A percentile compares a stretch with the other conserved stretches of the same genome.
phyloP scores from a whole-genome alignment of 2,113 vertebrate species.

The Takifugu bimaculatus region DNA sequence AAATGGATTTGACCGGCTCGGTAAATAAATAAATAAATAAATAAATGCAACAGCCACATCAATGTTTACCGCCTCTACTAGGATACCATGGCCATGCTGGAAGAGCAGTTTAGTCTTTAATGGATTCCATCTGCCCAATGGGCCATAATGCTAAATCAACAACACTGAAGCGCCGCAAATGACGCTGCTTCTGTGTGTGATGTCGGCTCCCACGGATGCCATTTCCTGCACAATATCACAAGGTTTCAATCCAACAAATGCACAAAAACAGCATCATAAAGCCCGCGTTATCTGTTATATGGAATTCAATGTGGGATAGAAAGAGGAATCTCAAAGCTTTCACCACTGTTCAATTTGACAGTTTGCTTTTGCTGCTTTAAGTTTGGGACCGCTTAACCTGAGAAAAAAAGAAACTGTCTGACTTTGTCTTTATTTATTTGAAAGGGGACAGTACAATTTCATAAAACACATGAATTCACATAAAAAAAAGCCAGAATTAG shows the following conservation, averaged over 20 bases:
- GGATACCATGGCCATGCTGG: conserved; percentile 1
- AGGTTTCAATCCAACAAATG: not conserved
- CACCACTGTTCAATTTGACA: too few species aligned
- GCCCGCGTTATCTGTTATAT: not conserved
- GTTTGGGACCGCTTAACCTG: too few species aligned
- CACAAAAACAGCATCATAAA: not conserved
- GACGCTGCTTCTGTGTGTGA: not conserved
- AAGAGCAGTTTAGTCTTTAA: not conserved
- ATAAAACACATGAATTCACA: too few species aligned
- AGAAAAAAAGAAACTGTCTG: too few species aligned
- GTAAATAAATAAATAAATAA: not conserved
- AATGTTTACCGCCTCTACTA: not conserved
- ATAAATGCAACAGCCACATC: conserved; percentile 6
- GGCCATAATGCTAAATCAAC: not conserved
- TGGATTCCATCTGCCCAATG: not conserved
- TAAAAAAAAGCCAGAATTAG: too few species aligned
- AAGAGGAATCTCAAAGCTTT: too few species aligned
- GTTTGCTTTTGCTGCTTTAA: too few species aligned
- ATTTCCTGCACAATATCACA: not conserved
- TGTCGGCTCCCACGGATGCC: not conserved
- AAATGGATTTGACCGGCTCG: not conserved
- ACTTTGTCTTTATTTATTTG: too few species aligned
- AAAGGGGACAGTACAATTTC: too few species aligned
- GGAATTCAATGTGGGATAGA: not conserved
- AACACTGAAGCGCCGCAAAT: not conserved